phyloP scores from a whole-genome alignment of 2,113 vertebrate genomes.

The Atherinomorus stipes region DNA sequence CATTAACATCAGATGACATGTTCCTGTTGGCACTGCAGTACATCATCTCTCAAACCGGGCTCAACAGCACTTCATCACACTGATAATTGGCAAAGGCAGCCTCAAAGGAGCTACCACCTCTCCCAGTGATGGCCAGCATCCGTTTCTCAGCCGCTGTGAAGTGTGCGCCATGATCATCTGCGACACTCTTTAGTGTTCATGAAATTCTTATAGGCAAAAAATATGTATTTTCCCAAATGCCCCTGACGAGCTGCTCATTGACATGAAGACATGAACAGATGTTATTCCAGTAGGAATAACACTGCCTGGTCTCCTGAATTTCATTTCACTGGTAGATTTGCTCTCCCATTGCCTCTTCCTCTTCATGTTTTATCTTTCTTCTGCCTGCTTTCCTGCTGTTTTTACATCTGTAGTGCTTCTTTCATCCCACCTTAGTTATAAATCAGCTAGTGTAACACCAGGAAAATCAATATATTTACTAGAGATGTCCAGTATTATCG shows the following conservation, averaged over 20 bases:
- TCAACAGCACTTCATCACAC: conserved; percentile 37
- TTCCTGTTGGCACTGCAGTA: conserved; percentile 54
- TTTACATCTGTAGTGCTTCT: background rate
- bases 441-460: background rate
- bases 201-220: conserved; percentile 80
- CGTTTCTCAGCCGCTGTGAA: conserved; percentile 59
- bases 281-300: conserved; percentile 77
- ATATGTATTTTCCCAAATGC: conserved; percentile 78
- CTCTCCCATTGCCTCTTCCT: conserved; percentile 8
- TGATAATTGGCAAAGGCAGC: conserved; percentile 67
- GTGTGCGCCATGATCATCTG: conserved; percentile 65
- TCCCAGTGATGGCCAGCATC: conserved; percentile 70
- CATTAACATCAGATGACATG: conserved; percentile 44
- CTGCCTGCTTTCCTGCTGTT: background rate
- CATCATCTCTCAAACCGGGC: conserved; percentile 52
- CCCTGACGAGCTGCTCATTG: conserved; percentile 52
- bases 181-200: conserved; percentile 81
- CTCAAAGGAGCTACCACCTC: conserved; percentile 67
- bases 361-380: background rate
- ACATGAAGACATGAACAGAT: conserved; percentile 75
- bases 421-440: conserved; percentile 2
- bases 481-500: too few species aligned
- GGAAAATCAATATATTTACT: background rate
- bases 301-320: conserved; percentile 48
- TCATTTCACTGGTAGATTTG: conserved; percentile 54